These are phyloP conservation scores for Kradibia gibbosae DNA, from an alignment of 1,140 invertebrate genomes.

Conservation along the genomic window DNA sequence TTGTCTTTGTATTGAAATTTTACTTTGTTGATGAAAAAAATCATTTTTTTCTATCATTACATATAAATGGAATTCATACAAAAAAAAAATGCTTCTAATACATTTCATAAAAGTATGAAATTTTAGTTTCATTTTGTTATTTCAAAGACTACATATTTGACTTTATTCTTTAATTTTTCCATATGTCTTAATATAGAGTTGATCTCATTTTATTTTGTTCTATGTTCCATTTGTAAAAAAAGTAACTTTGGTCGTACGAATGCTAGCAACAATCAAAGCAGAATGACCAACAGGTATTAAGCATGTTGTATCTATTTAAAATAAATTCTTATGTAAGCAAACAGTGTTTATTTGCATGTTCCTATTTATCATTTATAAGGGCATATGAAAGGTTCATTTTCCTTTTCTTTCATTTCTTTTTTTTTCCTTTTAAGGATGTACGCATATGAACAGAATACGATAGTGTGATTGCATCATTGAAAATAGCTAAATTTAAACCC, in stretches of 20 bases:
- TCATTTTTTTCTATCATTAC: not conserved
- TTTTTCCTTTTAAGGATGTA: no score
- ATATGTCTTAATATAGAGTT: constrained; percentile 30
- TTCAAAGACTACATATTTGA: not conserved
- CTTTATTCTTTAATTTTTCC: constrained; percentile 1
- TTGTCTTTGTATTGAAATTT: no score
- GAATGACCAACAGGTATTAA: constrained; percentile 48
- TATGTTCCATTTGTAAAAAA: constrained; percentile 48
- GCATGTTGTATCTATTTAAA: constrained; percentile 33
- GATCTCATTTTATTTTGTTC: constrained; percentile 48
- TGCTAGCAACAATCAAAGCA: constrained; percentile 48
- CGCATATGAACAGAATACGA: no score
- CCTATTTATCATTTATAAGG: not conserved
- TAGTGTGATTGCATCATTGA: no score
- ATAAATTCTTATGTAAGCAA: constrained; percentile 21
- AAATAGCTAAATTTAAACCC: no score
- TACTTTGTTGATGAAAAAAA: not conserved
- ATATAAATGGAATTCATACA: not conserved
- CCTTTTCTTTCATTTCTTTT: no score
- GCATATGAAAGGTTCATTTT: not conserved
- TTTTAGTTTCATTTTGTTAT: not conserved
- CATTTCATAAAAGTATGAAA: not conserved
- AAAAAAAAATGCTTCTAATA: not conserved
- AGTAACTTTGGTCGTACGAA: constrained; percentile 48
- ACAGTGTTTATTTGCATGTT: constrained; percentile 42